Evolutionary conservation across 2,797 vertebrate genomes (phyloP), one percentile per base, ranked within the genome.

Genomic region (Lithobates pipiens): DNA sequence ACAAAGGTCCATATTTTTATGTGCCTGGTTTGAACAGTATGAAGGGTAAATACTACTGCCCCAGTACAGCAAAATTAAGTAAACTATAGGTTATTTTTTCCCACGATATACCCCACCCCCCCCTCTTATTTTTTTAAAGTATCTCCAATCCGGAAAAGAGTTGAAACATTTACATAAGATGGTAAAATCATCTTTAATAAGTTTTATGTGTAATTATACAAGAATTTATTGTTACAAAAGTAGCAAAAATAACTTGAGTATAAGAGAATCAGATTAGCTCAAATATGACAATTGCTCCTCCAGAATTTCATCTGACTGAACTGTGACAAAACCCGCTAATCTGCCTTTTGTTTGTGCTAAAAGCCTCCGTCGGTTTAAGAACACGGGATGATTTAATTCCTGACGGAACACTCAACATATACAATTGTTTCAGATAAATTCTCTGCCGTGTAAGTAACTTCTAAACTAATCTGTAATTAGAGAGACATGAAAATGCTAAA

Each of bases 261-360:
- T 76, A 76, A 87, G 80, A 74, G 83, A 83, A 87, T 87, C 80
- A 75, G 80, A 87, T 74, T 73, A 72, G 78, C 75, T 83, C 68
- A 75, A 78, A 83, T 86, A 83, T 87, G 85, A 87, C 85, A 87
- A 87, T 87, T 87, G 85, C 76, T 74, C 69, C 57, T 79, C 77
- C 69, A 79, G 80, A 83, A 79, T 83, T 87, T 82, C 80, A 44
- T 87, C 76, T 87, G 85, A 86, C 80, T 86, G 85, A 87, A 83
- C 85, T 75, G 76, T 83, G 85, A 87, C 85, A 87, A 87, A 87
- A 83, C 80, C 80, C 18, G 32, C 85, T 87, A 83, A 87, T 87
- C 85, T 77, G 85, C 83, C 85, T 87, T 79, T 87, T 87, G 85
- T 87, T 86, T 87, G 73, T 87, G 85, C 63, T 77, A 87, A 83